Base-by-base conservation (phyloP, 2,888 invertebrate genomes). In the Melipona bicolor region DNA sequence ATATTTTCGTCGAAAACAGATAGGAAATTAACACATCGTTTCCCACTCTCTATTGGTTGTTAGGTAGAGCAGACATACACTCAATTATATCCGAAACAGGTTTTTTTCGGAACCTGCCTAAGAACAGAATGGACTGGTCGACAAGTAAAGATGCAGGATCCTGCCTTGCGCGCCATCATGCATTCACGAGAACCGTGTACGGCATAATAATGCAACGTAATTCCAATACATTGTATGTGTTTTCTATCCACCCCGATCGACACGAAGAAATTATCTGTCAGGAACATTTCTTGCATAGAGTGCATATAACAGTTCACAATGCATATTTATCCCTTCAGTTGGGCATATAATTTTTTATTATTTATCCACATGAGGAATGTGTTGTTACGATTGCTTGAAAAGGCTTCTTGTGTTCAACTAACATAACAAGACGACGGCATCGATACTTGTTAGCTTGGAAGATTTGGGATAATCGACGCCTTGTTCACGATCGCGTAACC, bases 131-230 rank as follows among this genome's bases (percentile, higher is more conserved):
- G 69, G 62, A 68, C 69, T 61, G 65, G 72, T 73, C 81, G 74
- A 72, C 81, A 78, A 79, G 78, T 79, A 76, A 77, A 80, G 79
- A 82, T 76, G 80, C 79, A 79, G 71, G 84, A 79, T 75, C 80
- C 67, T 59, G 70, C 67, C 75, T 71, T 73, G 70, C 81, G 71
- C 67, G 81, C 87, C 79, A 75, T 83, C 81, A 76, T 87, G 81
- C 79, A 84, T 75, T 86, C 84, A 69, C 54, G 59, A 56, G 36
- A 59, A 76, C 69, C 87, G 87, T 85, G 88, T 61, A 21, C 71
- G 49, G 88, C 84, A 90, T 89, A 90, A 78, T 84, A 87, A 89
- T 84, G 83, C 49, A 52, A 49, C 32, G 84, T 84, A 86, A 84
- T 86, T 89, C 79, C 81, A 77, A 78, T 79, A 77, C 77, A 61